These are phyloP conservation scores for Tinamus guttatus DNA, from an alignment of 2,113 vertebrate genomes.

Conservation along the genomic window DNA sequence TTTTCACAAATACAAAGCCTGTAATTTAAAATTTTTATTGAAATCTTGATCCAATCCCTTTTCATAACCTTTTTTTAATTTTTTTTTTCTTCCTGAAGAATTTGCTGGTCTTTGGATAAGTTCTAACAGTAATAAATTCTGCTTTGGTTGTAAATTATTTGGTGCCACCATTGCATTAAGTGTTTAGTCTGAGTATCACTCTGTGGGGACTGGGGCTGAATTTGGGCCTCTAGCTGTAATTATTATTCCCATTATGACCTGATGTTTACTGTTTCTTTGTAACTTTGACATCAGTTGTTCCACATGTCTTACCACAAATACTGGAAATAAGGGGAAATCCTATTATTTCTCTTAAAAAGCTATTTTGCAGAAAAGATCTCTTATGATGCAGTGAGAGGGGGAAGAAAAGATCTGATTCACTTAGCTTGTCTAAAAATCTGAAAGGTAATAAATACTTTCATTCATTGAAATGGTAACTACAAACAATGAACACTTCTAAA, in stretches of 20 bases:
- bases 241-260: not conserved
- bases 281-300: conserved; percentile 23
- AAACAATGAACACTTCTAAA: conserved; percentile 33
- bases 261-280: not conserved
- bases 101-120: not conserved
- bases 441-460: conserved; percentile 18
- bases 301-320: not conserved
- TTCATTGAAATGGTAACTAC: conserved; percentile 25
- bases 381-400: not conserved
- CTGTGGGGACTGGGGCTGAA: not conserved
- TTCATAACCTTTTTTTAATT: not conserved
- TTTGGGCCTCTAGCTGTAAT: not conserved
- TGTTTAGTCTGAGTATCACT: not conserved
- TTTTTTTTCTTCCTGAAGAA: not conserved
- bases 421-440: conserved; percentile 51
- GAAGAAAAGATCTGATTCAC: not conserved
- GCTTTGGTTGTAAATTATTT: not conserved
- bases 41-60: not conserved
- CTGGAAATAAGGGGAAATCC: not conserved
- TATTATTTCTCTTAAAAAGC: conserved; percentile 46
- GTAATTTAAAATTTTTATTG: not conserved
- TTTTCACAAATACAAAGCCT: not conserved
- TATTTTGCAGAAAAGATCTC: not conserved
- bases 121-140: not conserved
- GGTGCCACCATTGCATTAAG: not conserved